Evolutionary conservation across 2,888 invertebrate genomes (phyloP).

Genomic region (Agrotis puta): DNA sequence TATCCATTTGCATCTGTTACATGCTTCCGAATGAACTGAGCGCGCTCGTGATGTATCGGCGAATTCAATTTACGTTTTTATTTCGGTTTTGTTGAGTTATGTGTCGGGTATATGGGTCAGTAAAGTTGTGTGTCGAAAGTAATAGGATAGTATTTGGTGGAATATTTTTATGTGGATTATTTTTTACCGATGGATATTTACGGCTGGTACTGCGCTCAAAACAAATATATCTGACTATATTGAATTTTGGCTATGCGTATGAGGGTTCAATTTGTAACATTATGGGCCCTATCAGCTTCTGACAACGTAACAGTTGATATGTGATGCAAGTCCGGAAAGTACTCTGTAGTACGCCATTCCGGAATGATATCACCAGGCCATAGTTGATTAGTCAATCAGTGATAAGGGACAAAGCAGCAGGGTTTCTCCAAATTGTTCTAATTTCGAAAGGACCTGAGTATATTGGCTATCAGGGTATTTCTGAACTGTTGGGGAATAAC

Average conservation of each 20-base stretch:
- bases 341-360: background rate
- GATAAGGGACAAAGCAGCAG: background rate
- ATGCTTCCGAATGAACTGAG: conserved; percentile 48
- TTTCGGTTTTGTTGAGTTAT: conserved; percentile 45
- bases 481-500: background rate
- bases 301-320: too few relatives aligned
- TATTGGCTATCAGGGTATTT: background rate
- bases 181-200: too few relatives aligned
- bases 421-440: background rate
- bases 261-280: too few relatives aligned
- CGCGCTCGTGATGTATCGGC: conserved; percentile 54
- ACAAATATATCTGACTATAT: too few relatives aligned
- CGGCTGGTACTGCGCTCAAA: too few relatives aligned
- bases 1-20: conserved; percentile 64
- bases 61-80: conserved; percentile 60
- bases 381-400: conserved; percentile 11
- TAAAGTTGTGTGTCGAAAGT: conserved; percentile 8
- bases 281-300: too few relatives aligned
- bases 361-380: conserved; percentile 3
- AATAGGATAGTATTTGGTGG: background rate
- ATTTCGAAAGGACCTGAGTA: background rate
- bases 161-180: background rate
- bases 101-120: conserved; percentile 37
- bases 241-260: too few relatives aligned
- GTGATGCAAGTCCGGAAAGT: background rate